phyloP scores from a whole-genome alignment of 2,888 invertebrate genomes.

The Netelia inedita region DNA sequence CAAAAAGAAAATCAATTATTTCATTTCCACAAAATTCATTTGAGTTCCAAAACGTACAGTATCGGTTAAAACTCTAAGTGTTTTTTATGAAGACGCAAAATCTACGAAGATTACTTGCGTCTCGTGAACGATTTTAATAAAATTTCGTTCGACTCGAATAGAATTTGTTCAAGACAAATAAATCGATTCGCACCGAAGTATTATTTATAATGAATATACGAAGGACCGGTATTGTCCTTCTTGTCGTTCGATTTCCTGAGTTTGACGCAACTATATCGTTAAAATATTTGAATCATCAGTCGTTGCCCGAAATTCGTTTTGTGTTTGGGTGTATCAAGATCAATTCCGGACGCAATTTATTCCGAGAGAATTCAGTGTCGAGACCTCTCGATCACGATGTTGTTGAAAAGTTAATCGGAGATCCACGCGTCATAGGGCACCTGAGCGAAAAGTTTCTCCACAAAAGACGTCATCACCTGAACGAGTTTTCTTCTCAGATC shows the following conservation, averaged over 20 bases:
- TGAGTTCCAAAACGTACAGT: too few species aligned
- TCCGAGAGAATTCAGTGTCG: conserved; percentile 25
- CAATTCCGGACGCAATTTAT: conserved; percentile 1
- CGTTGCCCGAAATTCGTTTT: conserved; percentile 35
- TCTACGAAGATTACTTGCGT: not conserved
- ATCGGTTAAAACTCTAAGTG: too few species aligned
- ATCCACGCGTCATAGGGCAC: conserved; percentile 94
- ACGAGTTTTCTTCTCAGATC: conserved; percentile 92
- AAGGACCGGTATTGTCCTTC: conserved; percentile 9
- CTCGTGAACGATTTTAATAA: not conserved
- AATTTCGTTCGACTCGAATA: not conserved
- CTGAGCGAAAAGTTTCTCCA: conserved; percentile 91
- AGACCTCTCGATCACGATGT: not conserved
- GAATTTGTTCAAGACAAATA: not conserved
- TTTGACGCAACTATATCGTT: conserved; percentile 26
- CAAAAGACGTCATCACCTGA: conserved; percentile 91
- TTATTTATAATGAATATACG: not conserved
- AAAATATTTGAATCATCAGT: conserved; percentile 45
- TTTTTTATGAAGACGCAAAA: not conserved
- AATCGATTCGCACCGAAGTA: not conserved
- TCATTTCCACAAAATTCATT: too few species aligned
- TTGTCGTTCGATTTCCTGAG: conserved; percentile 37
- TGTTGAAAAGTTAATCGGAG: conserved; percentile 79
- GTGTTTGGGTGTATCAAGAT: not conserved
- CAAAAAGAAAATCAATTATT: too few species aligned